Base-by-base conservation (phyloP, 37 sponge, comb jelly and placozoan species). In the Theonella swinhoei region DNA sequence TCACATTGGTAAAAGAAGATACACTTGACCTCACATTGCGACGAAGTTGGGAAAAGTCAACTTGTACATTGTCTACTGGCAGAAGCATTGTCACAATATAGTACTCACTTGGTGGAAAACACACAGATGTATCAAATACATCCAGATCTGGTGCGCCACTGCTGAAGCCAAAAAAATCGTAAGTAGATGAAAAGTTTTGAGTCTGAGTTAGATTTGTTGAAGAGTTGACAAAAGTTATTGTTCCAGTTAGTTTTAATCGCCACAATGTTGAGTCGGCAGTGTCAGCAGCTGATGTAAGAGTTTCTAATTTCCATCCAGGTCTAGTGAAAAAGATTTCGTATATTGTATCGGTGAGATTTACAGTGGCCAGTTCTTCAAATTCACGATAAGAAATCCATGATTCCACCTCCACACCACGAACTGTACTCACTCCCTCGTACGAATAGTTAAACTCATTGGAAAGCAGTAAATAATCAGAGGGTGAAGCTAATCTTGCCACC, bases 401-500 rank as follows among this genome's bases (percentile, higher is more conserved):
- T 25, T 92, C 93, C 2, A 83, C 85, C 14, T 68, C 59, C 3
- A 92, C 42, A 20, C 85, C 93, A 34, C 93, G 77, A 4, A 85
- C 82, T 3, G 59, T 76, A 29, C 77, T 80, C 30, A 80, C 66
- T 60, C 93, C 93, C 61, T 92, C 93, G 37, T 92, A 92, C 28
- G 79, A 47, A 42, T 75, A 92, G 54, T 79, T 76, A 35, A 39
- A 79, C 33, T 42, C 34, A 30, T 78, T 42, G 2, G 25, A 60
- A 35, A 42, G 66, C 23, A 78, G 38, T 39, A 88, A 76, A 1
- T 84, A 23, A 17, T 80, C 28, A 33, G 42, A 24, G 0, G 78
- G 76, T 20, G 69, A 40, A 1, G 14, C 42, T 8, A 92, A 66
- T 24, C 64, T 63, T 0, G 60, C 38, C 30, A 60, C 28, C 9